phyloP scores from a whole-genome alignment of 2,888 invertebrate genomes.

The Hyposoter didymator region DNA sequence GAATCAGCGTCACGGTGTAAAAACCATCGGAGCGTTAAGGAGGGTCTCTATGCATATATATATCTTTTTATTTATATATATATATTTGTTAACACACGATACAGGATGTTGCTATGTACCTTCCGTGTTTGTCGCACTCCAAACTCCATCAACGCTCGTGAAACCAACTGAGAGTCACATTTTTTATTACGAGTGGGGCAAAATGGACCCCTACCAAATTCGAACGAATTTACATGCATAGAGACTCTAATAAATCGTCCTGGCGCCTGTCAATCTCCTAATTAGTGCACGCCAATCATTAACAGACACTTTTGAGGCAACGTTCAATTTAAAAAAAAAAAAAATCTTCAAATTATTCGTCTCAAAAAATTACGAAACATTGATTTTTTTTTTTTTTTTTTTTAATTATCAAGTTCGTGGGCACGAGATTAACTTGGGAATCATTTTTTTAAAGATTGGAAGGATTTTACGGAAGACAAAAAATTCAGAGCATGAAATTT shows the following conservation, averaged over 20 bases:
- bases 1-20: conserved; percentile 81
- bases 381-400: too few relatives aligned
- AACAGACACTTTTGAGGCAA: neutral
- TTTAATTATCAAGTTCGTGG: too few relatives aligned
- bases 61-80: neutral
- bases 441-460: too few relatives aligned
- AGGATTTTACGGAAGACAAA: too few relatives aligned
- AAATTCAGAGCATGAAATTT: too few relatives aligned
- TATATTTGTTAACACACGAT: conserved; percentile 62
- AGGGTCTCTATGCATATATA: conserved; percentile 70
- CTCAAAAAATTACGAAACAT: too few relatives aligned
- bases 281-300: neutral
- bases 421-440: too few relatives aligned
- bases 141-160: conserved; percentile 1
- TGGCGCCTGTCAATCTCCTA: neutral
- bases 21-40: conserved; percentile 77
- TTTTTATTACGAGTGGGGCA: neutral
- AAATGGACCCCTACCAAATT: neutral
- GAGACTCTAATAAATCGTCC: neutral
- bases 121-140: conserved; percentile 75
- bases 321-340: neutral
- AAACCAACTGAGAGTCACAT: conserved; percentile 4
- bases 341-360: too few relatives aligned
- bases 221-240: neutral
- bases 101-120: conserved; percentile 77